Percentiles rank a stretch among this genome's conserved stretches.
These are phyloP conservation scores for rat (Rattus norvegicus) DNA, from an alignment of 2,113 vertebrate species.

Conservation along the genomic window DNA sequence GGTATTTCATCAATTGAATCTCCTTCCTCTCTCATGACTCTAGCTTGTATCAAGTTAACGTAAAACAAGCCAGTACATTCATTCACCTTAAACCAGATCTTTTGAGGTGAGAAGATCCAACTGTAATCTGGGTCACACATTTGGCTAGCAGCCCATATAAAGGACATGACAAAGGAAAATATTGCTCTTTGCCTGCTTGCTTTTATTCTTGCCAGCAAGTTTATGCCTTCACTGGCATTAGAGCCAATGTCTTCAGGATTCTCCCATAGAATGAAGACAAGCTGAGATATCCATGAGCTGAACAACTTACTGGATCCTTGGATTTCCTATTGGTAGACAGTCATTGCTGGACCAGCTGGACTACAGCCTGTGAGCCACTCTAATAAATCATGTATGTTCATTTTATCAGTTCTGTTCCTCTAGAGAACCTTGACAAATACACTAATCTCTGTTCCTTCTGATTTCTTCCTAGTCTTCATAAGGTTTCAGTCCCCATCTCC, in stretches of 20 bases:
- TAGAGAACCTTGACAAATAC: background rate
- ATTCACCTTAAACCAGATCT: background rate
- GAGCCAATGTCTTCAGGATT: background rate
- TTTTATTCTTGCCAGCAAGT: background rate
- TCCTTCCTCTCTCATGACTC: background rate
- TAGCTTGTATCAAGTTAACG: background rate
- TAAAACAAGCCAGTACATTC: background rate
- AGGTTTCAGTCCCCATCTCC: accelerated
- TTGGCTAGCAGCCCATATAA: background rate
- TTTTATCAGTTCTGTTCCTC: background rate
- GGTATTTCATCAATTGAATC: background rate
- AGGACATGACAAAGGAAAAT: background rate
- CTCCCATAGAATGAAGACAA: background rate
- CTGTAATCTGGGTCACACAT: background rate
- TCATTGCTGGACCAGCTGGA: background rate
- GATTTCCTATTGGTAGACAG: background rate
- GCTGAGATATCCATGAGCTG: background rate
- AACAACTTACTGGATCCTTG: background rate
- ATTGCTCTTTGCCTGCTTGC: background rate
- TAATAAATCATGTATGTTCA: background rate
- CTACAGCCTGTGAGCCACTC: background rate
- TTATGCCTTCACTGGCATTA: background rate
- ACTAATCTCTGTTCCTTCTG: background rate
- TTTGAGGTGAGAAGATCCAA: background rate
- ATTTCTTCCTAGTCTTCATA: background rate